phyloP scores from a whole-genome alignment of 2,113 vertebrate genomes.

The Salvelinus fontinalis region DNA sequence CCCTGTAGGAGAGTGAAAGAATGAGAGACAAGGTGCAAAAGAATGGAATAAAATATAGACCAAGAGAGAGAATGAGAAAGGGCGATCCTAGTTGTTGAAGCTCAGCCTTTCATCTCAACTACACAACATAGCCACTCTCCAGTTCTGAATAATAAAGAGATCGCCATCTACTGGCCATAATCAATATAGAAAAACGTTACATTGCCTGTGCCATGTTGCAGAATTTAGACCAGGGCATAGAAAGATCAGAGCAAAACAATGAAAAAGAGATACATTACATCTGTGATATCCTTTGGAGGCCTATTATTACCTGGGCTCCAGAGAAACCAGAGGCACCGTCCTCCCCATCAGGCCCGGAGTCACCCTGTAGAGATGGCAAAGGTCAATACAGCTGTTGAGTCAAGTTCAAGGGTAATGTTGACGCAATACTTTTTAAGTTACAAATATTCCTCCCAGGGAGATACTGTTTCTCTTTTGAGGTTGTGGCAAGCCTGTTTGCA shows the following conservation, averaged over 20 bases:
- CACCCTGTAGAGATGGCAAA: slow-evolving; percentile 57
- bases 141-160: not conserved
- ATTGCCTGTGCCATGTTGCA: not conserved
- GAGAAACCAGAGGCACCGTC: slow-evolving; percentile 75
- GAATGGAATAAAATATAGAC: not conserved
- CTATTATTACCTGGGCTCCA: slow-evolving; percentile 58
- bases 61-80: not conserved
- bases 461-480: too few species aligned
- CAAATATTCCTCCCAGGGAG: too few species aligned
- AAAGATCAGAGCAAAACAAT: not conserved
- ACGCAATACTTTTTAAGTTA: not conserved
- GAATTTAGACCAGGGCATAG: not conserved
- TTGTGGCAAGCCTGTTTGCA: too few species aligned
- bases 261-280: not conserved
- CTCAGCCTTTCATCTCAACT: not conserved
- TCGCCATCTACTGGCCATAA: not conserved
- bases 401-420: not conserved
- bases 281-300: too few species aligned
- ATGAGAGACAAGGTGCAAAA: not conserved
- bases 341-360: slow-evolving; percentile 65
- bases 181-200: not conserved
- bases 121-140: not conserved
- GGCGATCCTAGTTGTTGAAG: not conserved
- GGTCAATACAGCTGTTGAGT: slow-evolving; percentile 8
- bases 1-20: slow-evolving; percentile 44